Conservation (phyloP, 1,140 invertebrate species). For the Dolichoris vasculosae region DNA sequence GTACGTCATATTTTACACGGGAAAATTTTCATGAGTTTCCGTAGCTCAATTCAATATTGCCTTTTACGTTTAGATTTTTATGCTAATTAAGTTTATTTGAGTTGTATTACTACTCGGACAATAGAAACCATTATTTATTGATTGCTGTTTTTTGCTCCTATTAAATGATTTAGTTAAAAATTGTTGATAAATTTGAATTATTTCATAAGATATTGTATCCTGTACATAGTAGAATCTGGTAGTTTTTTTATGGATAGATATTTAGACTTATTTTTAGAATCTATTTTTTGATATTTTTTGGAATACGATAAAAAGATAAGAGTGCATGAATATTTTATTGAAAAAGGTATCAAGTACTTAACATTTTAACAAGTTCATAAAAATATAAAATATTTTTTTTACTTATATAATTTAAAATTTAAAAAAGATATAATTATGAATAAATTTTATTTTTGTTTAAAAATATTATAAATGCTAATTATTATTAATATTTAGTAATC, state of each 20-base stretch:
- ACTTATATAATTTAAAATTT: neutral
- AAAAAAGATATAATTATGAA: neutral
- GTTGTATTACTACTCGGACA: too few species aligned
- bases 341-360: neutral
- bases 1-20: neutral
- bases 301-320: neutral
- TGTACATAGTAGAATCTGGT: neutral
- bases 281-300: neutral
- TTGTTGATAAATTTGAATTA: constrained; percentile 10
- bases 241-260: neutral
- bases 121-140: too few species aligned
- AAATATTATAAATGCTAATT: neutral
- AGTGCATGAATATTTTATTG: neutral
- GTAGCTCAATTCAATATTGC: constrained; percentile 3
- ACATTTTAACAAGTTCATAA: neutral
- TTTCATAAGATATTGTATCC: neutral
- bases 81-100: too few species aligned
- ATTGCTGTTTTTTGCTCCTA: neutral
- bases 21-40: neutral
- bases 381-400: neutral
- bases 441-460: neutral
- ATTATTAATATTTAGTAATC: neutral
- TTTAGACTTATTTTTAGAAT: neutral
- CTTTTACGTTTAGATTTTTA: neutral
- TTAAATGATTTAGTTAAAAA: constrained; percentile 16